phyloP scores from a whole-genome alignment of 2,797 vertebrate species.

The Sorex maritimensis region DNA sequence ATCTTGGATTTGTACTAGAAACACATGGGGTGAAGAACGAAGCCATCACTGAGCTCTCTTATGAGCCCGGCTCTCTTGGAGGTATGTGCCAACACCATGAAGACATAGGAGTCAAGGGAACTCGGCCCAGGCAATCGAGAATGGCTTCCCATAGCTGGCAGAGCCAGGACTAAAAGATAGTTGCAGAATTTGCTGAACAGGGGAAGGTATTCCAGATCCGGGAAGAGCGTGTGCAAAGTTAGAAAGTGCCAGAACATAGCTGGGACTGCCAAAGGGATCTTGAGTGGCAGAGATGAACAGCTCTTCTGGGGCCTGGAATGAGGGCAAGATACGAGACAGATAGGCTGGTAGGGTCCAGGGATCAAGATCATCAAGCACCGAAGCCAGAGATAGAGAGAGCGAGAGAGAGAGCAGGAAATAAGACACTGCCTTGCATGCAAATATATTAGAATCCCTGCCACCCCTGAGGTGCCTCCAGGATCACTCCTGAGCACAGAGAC shows the following conservation, averaged over 20 bases:
- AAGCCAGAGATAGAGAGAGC: too few relatives aligned
- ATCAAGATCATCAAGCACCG: background rate
- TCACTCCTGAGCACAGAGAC: too few relatives aligned
- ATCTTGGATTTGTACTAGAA: background rate
- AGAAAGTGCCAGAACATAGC: background rate
- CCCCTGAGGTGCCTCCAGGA: too few relatives aligned
- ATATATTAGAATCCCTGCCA: too few relatives aligned
- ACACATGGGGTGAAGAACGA: background rate
- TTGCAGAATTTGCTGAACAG: background rate
- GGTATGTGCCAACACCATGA: background rate
- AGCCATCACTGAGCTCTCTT: background rate
- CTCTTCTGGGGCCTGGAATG: accelerated
- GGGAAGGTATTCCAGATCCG: background rate
- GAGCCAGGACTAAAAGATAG: background rate
- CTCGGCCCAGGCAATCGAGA: background rate
- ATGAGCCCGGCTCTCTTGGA: background rate
- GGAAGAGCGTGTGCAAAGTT: background rate
- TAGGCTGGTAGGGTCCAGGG: background rate
- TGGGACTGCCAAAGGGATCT: background rate
- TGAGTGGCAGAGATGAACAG: background rate
- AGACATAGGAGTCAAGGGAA: accelerated
- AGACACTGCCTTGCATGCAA: too few relatives aligned
- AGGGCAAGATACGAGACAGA: background rate
- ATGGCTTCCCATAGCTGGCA: background rate
- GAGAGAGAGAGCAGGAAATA: too few relatives aligned